Conservation (phyloP, 2,797 vertebrate species). For the Dermochelys coriacea region DNA sequence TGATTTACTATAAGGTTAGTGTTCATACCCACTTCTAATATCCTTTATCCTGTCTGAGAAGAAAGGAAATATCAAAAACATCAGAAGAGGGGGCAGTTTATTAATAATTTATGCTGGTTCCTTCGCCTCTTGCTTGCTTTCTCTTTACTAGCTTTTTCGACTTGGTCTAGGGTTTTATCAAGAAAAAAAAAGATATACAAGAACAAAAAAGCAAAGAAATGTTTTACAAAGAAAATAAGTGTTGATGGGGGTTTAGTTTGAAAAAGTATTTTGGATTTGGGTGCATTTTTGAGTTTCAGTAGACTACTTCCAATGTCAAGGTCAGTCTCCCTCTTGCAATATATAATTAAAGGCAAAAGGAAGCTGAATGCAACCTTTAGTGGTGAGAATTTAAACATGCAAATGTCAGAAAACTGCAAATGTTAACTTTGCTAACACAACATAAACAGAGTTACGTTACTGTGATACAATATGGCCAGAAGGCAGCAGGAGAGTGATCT, state of each 20-base stretch:
- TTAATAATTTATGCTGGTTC: slow-evolving; percentile 69
- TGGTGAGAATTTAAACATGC: not conserved
- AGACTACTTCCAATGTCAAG: not conserved
- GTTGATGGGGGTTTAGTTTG: not conserved
- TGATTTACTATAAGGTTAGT: not conserved
- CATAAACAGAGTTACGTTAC: not conserved
- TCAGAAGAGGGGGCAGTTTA: slow-evolving; percentile 45
- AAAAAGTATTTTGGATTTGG: not conserved
- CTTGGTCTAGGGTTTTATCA: slow-evolving; percentile 1
- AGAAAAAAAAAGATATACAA: not conserved
- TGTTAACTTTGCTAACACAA: not conserved
- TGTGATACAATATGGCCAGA: no score
- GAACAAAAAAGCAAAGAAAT: not conserved
- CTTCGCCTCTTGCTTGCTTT: slow-evolving; percentile 68
- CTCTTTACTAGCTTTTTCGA: slow-evolving; percentile 59
- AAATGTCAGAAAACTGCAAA: slow-evolving; percentile 9
- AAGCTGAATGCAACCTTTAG: not conserved
- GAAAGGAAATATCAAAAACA: slow-evolving; percentile 57
- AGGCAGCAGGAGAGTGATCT: no score
- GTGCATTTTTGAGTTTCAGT: not conserved
- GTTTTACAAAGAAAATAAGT: slow-evolving; percentile 10
- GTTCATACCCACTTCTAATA: not conserved
- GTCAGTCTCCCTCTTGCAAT: not conserved
- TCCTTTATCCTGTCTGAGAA: slow-evolving; percentile 38
- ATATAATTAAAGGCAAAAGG: not conserved